These are phyloP conservation scores for Thysanoteuthis rhombus DNA, from an alignment of 2,888 invertebrate genomes.

Conservation along the genomic window DNA sequence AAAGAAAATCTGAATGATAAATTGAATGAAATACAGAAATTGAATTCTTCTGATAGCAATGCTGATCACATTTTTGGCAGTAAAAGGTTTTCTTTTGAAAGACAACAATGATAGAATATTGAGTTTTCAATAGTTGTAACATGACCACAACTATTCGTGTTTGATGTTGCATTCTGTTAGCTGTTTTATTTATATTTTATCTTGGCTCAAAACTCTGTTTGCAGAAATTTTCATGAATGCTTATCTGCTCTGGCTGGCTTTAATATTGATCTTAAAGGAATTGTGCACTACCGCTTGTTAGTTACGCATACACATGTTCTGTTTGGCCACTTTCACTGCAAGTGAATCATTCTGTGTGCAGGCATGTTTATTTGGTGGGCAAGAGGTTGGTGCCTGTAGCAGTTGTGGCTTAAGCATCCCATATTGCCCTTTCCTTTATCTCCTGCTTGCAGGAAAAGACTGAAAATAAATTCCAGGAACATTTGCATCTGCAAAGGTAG, in stretches of 20 bases:
- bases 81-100: too few relatives aligned
- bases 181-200: too few relatives aligned
- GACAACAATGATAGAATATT: too few relatives aligned
- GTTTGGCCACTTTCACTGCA: background rate
- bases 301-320: background rate
- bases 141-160: too few relatives aligned
- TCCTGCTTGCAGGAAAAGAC: background rate
- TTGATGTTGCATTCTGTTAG: too few relatives aligned
- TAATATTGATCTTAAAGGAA: constrained; percentile 14
- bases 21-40: too few relatives aligned
- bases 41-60: too few relatives aligned
- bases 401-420: background rate
- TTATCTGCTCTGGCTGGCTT: constrained; percentile 18
- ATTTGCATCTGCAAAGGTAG: background rate
- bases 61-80: too few relatives aligned
- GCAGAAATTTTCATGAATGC: background rate
- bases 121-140: too few relatives aligned
- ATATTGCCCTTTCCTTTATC: background rate
- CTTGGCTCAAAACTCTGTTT: too few relatives aligned
- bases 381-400: constrained; percentile 12
- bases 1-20: too few relatives aligned
- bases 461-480: background rate
- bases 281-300: background rate
- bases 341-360: background rate
- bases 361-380: background rate